Percentiles rank a stretch among this genome's conserved stretches.
Conservation (phyloP, 2,888 invertebrate species). For the Hemistola chrysoprasaria region DNA sequence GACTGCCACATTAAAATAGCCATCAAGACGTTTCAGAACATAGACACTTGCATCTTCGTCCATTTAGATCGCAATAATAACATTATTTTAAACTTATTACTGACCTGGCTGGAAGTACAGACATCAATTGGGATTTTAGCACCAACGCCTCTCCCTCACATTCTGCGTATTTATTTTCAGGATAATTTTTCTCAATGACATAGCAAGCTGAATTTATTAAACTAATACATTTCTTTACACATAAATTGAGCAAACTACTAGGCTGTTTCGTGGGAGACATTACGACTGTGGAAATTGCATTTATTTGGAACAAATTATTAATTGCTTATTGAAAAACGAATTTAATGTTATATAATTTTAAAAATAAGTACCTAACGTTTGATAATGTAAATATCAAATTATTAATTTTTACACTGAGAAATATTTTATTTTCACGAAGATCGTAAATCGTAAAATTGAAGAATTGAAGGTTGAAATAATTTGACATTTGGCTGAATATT, state of each 20-base stretch:
- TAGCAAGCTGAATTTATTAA: conserved; percentile 72
- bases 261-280: conserved; percentile 77
- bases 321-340: not conserved
- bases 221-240: conserved; percentile 64
- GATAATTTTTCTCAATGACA: conserved; percentile 64
- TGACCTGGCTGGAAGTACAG: conserved; percentile 71
- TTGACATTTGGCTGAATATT: too few relatives aligned
- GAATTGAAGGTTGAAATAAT: too few relatives aligned
- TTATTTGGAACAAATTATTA: not conserved
- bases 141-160: conserved; percentile 58
- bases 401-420: too few relatives aligned
- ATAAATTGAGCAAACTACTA: conserved; percentile 61
- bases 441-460: too few relatives aligned
- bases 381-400: too few relatives aligned
- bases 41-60: too few relatives aligned
- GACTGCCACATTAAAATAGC: too few relatives aligned
- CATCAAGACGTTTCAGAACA: too few relatives aligned
- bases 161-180: conserved; percentile 58
- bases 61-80: too few relatives aligned
- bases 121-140: conserved; percentile 61
- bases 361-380: too few relatives aligned
- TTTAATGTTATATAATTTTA: not conserved
- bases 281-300: conserved; percentile 10
- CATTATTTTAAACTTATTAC: conserved; percentile 7
- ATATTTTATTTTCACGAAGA: too few relatives aligned